phyloP scores from a whole-genome alignment of 1,140 invertebrate genomes.

The Drosophila sulfurigaster region DNA sequence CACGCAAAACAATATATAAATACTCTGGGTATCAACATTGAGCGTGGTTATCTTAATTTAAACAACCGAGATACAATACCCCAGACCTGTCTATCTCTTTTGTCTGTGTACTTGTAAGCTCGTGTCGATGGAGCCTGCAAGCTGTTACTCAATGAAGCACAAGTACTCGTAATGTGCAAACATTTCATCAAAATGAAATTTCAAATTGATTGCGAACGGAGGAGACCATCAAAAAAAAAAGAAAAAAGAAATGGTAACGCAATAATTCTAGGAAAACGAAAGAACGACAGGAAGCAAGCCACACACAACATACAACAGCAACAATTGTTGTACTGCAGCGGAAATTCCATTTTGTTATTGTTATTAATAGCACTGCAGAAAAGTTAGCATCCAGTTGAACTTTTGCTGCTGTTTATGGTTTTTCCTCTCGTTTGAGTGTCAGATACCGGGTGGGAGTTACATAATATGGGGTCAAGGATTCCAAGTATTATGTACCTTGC shows the following conservation, averaged over 20 bases:
- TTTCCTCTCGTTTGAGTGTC: neutral
- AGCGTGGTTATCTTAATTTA: slow-evolving; percentile 11
- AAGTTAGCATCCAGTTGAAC: slow-evolving; percentile 8
- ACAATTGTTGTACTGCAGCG: neutral
- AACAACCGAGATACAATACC: slow-evolving; percentile 10
- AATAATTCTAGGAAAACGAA: slow-evolving; percentile 17
- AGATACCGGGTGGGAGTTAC: neutral
- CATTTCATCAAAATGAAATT: slow-evolving; percentile 48
- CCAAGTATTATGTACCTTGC: neutral
- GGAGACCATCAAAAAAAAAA: neutral
- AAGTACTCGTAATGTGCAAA: slow-evolving; percentile 27
- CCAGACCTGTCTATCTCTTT: neutral
- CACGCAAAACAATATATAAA: slow-evolving; percentile 23
- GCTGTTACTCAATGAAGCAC: slow-evolving; percentile 16
- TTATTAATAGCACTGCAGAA: slow-evolving; percentile 1
- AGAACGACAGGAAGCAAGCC: neutral
- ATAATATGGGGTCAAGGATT: neutral
- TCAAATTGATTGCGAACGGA: slow-evolving; percentile 34
- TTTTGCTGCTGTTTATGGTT: neutral
- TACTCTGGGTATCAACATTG: slow-evolving; percentile 10
- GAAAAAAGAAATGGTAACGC: slow-evolving; percentile 2
- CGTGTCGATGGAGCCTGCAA: slow-evolving; percentile 10
- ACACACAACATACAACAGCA: neutral
- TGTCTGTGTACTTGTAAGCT: neutral
- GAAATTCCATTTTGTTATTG: slow-evolving; percentile 5